Evolutionary conservation across 2,113 vertebrate species (phyloP).

Genomic region (Eira barbara): DNA sequence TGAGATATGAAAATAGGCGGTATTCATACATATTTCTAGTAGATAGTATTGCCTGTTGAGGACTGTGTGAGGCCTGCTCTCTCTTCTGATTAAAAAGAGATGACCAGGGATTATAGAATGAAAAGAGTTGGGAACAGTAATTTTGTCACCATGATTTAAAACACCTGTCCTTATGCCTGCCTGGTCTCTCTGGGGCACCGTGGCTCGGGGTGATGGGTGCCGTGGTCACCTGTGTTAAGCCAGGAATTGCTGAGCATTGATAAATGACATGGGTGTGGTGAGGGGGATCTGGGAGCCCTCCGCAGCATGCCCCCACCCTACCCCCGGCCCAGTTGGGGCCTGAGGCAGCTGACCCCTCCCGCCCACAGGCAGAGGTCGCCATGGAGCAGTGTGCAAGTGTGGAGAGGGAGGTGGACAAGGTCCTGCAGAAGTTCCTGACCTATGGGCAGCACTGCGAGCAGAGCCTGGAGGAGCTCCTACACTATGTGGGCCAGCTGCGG

Average conservation of each 20-base stretch:
- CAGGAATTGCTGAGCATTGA: not conserved
- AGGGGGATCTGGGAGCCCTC: not conserved
- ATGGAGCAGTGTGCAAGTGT: constrained; percentile 95
- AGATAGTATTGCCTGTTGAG: not conserved
- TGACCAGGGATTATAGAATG: not conserved
- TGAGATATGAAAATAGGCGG: not conserved
- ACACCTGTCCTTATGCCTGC: not conserved
- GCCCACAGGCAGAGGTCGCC: not conserved
- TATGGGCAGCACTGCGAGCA: constrained; percentile 93
- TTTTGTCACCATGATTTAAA: constrained; percentile 3
- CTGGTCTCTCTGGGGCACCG: not conserved
- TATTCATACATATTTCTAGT: not conserved
- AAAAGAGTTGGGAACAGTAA: not conserved
- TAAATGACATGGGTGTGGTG: not conserved
- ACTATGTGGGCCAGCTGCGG: constrained; percentile 89
- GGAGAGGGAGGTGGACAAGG: constrained; percentile 93
- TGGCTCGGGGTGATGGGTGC: not conserved
- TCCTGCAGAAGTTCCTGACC: constrained; percentile 91
- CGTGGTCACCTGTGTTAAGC: not conserved
- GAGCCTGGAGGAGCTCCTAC: constrained; percentile 90
- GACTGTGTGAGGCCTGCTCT: not conserved
- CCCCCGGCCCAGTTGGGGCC: not conserved
- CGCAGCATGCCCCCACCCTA: not conserved
- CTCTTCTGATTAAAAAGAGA: not conserved
- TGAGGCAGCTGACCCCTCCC: not conserved